Evolutionary conservation across 2,888 invertebrate species (phyloP).

Genomic region (Cerastis rubricosa): DNA sequence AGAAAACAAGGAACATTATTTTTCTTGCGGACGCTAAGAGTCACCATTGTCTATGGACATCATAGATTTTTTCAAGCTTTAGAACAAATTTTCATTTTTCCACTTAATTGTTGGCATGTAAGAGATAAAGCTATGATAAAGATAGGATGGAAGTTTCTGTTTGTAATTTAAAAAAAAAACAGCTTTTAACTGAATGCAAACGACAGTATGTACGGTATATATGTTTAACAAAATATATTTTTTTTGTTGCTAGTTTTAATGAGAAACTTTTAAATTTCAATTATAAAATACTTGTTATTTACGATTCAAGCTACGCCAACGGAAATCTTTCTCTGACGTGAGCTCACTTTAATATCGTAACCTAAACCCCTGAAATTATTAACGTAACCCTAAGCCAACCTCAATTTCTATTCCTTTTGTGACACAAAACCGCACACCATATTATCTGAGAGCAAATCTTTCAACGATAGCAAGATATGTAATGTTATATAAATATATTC

Average conservation of each 20-base stretch:
- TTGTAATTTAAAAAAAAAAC: no score
- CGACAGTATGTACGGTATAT: no score
- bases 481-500: conserved; percentile 17
- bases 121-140: no score
- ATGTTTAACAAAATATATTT: no score
- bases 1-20: no score
- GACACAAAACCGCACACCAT: conserved; percentile 24
- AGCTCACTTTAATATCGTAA: background rate
- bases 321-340: background rate
- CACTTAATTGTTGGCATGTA: no score
- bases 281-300: background rate
- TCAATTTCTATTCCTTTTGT: conserved; percentile 25
- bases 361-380: background rate
- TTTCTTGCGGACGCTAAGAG: no score
- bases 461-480: conserved; percentile 9
- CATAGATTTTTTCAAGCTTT: no score
- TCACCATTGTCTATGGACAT: no score
- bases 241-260: background rate
- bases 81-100: no score
- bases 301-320: background rate
- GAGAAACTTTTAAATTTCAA: background rate
- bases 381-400: background rate
- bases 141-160: no score
- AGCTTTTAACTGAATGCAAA: no score
- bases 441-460: conserved; percentile 22